Evolutionary conservation across 2,113 vertebrate species (phyloP).

Genomic region (Hydrochoerus hydrochaeris): DNA sequence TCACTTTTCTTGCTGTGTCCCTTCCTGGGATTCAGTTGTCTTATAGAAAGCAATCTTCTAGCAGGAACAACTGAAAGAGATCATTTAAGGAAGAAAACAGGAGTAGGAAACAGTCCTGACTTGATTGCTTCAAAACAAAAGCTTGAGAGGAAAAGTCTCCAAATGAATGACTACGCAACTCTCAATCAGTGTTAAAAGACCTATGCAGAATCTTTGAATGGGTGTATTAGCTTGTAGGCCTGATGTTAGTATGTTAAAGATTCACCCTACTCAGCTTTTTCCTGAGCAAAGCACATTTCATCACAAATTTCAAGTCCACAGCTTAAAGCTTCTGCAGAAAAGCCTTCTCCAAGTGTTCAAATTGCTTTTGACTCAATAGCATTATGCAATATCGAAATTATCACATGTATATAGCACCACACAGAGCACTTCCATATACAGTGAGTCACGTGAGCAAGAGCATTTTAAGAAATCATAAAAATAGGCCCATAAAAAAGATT

Average conservation of each 20-base stretch:
- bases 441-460: neutral
- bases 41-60: neutral
- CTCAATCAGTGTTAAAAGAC: neutral
- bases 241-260: slow-evolving; percentile 16
- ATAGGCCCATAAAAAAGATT: neutral
- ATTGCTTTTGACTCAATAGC: neutral
- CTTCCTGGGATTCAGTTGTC: neutral
- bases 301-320: neutral
- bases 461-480: neutral
- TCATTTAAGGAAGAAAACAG: slow-evolving; percentile 9
- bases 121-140: slow-evolving; percentile 43
- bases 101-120: neutral
- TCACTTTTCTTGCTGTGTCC: neutral
- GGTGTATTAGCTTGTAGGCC: neutral
- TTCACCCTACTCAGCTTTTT: neutral
- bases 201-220: neutral
- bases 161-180: neutral
- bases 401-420: neutral
- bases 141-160: neutral
- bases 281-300: neutral
- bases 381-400: neutral
- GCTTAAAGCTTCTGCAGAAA: neutral
- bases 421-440: neutral
- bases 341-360: neutral
- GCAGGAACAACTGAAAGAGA: neutral